Conservation (phyloP, 2,797 vertebrate genomes). For the Spinus pinus region DNA sequence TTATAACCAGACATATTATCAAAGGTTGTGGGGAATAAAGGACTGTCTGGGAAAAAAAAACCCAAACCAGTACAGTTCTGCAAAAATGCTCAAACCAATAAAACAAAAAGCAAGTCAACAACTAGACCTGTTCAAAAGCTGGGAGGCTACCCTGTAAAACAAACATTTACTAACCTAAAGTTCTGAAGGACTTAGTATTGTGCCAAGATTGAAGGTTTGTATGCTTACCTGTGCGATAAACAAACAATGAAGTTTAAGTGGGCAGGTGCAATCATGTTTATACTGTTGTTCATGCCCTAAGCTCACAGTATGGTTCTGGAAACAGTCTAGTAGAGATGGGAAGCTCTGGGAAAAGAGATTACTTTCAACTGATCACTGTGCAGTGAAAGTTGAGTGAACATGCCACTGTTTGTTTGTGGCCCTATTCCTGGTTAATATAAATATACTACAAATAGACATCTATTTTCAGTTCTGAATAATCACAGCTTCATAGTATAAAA, state of each 20-base stretch:
- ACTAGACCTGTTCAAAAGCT: neutral
- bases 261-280: neutral
- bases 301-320: neutral
- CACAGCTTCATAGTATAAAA: neutral
- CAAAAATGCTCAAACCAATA: neutral
- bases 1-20: neutral
- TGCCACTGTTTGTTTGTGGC: neutral
- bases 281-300: neutral
- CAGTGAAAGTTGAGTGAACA: neutral
- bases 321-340: neutral
- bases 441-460: neutral
- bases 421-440: neutral
- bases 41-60: neutral
- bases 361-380: neutral
- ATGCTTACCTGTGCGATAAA: rapidly evolving
- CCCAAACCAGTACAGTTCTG: neutral
- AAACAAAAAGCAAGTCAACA: neutral
- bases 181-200: neutral
- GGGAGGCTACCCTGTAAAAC: neutral
- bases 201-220: neutral
- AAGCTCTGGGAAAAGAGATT: neutral
- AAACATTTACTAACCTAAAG: neutral
- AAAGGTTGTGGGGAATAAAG: neutral
- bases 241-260: neutral
- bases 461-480: neutral